Percentiles rank a stretch among this genome's conserved stretches.
These are phyloP conservation scores for Eubasilissa splendida DNA, from an alignment of 2,888 invertebrate genomes.

Conservation along the genomic window DNA sequence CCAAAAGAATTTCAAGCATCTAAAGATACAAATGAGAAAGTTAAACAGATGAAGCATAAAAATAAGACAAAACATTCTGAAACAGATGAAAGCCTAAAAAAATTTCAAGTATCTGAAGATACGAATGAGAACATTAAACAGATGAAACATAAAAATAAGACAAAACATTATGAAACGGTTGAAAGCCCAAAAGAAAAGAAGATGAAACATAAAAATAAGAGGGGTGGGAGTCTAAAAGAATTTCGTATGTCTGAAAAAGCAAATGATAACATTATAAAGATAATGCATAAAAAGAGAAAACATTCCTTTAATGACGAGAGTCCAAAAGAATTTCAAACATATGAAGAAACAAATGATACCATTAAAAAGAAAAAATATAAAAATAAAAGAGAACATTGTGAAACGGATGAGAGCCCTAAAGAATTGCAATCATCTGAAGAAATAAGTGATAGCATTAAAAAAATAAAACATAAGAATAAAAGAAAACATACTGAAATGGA, in stretches of 20 bases:
- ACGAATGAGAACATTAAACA: neutral
- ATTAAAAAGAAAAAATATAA: slow-evolving; percentile 16
- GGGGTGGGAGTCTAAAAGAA: too few relatives aligned
- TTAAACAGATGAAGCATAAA: slow-evolving; percentile 15
- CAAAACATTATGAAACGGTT: neutral
- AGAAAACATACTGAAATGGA: neutral
- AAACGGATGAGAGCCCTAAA: slow-evolving; percentile 57
- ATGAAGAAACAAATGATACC: neutral
- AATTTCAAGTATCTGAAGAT: neutral
- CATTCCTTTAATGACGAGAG: slow-evolving; percentile 26
- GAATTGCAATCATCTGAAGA: neutral
- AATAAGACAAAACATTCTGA: neutral
- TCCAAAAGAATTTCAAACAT: neutral
- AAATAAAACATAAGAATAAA: neutral
- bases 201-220: slow-evolving; percentile 3
- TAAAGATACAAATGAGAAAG: neutral
- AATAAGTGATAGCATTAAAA: neutral
- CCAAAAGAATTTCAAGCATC: neutral
- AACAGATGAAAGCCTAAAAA: slow-evolving; percentile 57
- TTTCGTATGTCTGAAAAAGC: too few relatives aligned
- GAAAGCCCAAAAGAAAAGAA: slow-evolving; percentile 2
- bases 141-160: neutral
- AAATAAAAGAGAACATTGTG: neutral
- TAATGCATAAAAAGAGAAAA: too few relatives aligned
- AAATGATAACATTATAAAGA: too few relatives aligned